Base-by-base conservation (phyloP, 92 coral and sea anemone genomes). In the Palythoa caribaeorum region DNA sequence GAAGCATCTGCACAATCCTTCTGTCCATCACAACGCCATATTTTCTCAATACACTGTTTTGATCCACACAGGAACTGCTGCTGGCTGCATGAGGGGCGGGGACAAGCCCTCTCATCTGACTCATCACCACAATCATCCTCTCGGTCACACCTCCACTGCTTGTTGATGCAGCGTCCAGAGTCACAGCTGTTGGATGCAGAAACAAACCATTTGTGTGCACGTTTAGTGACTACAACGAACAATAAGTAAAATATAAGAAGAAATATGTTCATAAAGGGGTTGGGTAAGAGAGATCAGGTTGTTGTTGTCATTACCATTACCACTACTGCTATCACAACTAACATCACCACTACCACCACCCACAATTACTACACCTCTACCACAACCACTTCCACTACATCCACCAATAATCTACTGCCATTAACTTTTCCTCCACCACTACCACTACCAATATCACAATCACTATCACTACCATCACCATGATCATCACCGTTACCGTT, bases 11-110 rank as follows among this genome's bases (percentile, higher is more conserved):
- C 72, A 83, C 99, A 97, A 83, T 97, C 99, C 21, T n/a, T 53
- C 3, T 84, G 20, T 3, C 99, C 98, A 87, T 97, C 99, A 77
- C 99, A 97, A 9, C 52, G 90, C 98, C 98, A 97, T 21, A 53
- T 92, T 11, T 85, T 79, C 13, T 73, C 88, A 57, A 97, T 94
- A 87, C 99, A 97, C 38, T 84, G 92, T 9, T 93, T 92, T 70
- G 38, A 83, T 38, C 51, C 40, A 52, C 99, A 97, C 28, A 59
- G 90, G 55, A 89, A 83, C 88, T 93, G 91, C 12, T 69, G 83
- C 14, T 1, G 83, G 55, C 87, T 44, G 59, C 95, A 93, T n/a
- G 94, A 57, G 51, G 59, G 51, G 59, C 73, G 36, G 16, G 2
- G 39, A 84, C 95, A 93, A 47, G 83, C 66, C 50, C 20, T 75